Evolutionary conservation across 2,888 invertebrate species (phyloP), one percentile per base, ranked within the genome.

Genomic region (Diachrysia chrysitis): DNA sequence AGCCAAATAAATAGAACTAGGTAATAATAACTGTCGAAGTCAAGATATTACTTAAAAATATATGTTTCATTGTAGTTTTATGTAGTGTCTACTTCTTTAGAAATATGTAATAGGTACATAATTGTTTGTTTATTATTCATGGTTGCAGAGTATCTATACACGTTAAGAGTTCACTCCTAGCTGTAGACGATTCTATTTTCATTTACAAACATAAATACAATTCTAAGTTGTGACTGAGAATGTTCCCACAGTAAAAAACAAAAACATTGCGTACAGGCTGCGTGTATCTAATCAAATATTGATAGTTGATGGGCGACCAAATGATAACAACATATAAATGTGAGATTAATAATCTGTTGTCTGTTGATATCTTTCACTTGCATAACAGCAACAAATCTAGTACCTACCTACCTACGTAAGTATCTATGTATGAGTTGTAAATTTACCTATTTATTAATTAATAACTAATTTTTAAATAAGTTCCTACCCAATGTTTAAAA

Each of bases 201-300:
- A 21, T 51, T 51, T 51, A 51, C 48, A 21, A 21, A 21, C 19
- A 51, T 48, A 42, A n/a, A 19, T 19, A 48, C 19, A 48, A 46
- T 51, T 17, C 17, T 10, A 19, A 51, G 48, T 21, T 51, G 37
- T 37, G 10, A 12, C 17, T 51, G 48, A 21, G 48, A 51, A 51
- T 46, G 19, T 51, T 51, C 48, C 9, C 48, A 51, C 48, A 51
- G 48, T 51, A 42, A 51, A 19, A 51, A 51, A 51, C 48, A 51
- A 51, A 51, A 51, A 51, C 21, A 51, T 51, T 12, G 10, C 48
- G 2, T 21, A 3, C 21, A 48, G 19, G 16, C 48, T 51, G 21
- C 12, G 42, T 42, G n/a, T 14, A 51, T 51, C 48, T 51, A 51
- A 51, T 51, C 48, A 51, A 51, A 21, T 51, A 51, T 51, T 51